Evolutionary conservation across 2,797 vertebrate species (phyloP).

Genomic region (Micromesistius poutassou): DNA sequence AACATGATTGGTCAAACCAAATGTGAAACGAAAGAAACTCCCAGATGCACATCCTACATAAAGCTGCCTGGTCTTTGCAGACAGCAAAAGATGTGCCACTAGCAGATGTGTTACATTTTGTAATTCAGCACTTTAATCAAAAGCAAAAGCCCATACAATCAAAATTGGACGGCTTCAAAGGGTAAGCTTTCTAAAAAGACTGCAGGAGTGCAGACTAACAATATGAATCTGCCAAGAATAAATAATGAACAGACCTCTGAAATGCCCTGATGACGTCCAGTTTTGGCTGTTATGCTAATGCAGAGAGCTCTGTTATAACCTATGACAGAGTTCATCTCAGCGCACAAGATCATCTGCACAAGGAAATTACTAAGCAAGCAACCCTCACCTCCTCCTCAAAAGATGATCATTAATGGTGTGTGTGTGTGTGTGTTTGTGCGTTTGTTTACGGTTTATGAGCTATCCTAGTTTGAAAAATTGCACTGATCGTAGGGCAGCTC

Average conservation of each 20-base stretch:
- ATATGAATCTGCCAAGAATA: too few relatives aligned
- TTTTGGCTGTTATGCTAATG: constrained; percentile 1
- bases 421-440: not conserved
- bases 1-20: not conserved
- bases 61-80: not conserved
- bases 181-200: not conserved
- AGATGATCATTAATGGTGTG: not conserved
- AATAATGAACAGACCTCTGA: too few relatives aligned
- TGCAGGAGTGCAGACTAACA: too few relatives aligned
- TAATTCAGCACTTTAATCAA: not conserved
- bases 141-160: not conserved
- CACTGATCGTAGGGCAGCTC: not conserved
- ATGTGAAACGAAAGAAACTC: not conserved
- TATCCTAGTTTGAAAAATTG: not conserved
- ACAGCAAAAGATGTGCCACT: not conserved
- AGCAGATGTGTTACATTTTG: not conserved
- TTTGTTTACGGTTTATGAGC: not conserved
- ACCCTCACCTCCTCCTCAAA: not conserved
- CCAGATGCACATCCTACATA: too few relatives aligned
- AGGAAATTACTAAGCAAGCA: not conserved
- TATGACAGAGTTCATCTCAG: not conserved
- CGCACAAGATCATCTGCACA: not conserved
- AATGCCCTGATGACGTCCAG: not conserved
- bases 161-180: not conserved
- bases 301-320: not conserved